Evolutionary conservation across 2,888 invertebrate species (phyloP), one percentile per base, ranked within the genome.

Genomic region (Troides aeacus): DNA sequence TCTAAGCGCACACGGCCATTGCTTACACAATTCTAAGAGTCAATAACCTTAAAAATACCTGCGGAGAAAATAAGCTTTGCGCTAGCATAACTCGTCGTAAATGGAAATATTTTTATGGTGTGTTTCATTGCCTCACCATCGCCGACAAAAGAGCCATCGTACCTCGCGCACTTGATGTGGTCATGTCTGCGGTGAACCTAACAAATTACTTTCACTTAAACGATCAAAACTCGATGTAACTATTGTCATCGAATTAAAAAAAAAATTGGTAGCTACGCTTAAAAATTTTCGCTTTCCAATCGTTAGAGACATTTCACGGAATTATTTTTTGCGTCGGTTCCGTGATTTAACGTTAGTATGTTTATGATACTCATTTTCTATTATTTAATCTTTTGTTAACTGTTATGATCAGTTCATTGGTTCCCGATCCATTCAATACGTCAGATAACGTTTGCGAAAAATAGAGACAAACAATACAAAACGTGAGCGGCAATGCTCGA

Each of bases 201-300:
- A 78, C 77, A 83, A 83, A 85, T 84, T 82, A 88, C 89, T 89
- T 89, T 89, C 88, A 86, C 88, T 84, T 76, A 77, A 78, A 79
- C 75, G 71, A 73, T 75, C 79, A 77, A 78, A 78, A 78, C 74
- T 76, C 76, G 77, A 77, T 69, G 69, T 74, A 74, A 75, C 72
- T 64, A 72, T 72, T 77, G 81, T 76, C 77, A 80, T 81, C 79
- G 77, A 78, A 82, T 77, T 62, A 67, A 71, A 74, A 75, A 77
- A 72, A 72, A 81, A 79, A 82, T 77, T 79, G 75, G 73, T 69
- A 74, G 65, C 73, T 71, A 72, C 69, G 71, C 67, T 75, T 76
- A 78, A 75, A 73, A 59, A 75, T 78, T 80, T 82, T 82, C 77
- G 75, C 77, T 82, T 79, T 80, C 77, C 77, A 78, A 76, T 79